These are phyloP conservation scores for Graphium colonna DNA, from an alignment of 2,888 invertebrate genomes.

Conservation along the genomic window DNA sequence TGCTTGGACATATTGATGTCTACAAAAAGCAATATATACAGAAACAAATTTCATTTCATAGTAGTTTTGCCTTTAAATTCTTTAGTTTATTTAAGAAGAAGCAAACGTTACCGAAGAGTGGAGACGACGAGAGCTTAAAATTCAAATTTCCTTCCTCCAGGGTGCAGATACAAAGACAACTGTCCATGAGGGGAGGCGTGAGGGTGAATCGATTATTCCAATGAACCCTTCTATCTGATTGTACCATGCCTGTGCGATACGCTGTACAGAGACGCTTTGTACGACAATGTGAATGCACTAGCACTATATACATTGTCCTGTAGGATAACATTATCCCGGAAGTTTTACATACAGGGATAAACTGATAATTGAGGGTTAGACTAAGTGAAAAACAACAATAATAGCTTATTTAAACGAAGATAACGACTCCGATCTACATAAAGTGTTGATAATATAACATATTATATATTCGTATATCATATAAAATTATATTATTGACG, in stretches of 20 bases:
- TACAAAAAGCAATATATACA: no score
- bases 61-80: no score
- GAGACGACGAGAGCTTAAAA: background rate
- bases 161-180: constrained; percentile 34
- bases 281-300: constrained; percentile 10
- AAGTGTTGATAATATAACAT: no score
- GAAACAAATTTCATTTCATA: no score
- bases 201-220: constrained; percentile 58
- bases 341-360: background rate
- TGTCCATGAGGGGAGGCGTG: constrained; percentile 51
- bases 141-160: constrained; percentile 31
- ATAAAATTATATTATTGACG: no score
- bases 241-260: constrained; percentile 34
- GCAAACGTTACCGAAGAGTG: background rate
- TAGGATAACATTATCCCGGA: background rate
- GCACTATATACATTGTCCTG: background rate
- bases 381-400: no score
- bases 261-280: constrained; percentile 21
- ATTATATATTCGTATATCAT: no score
- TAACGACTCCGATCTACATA: no score
- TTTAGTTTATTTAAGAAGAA: background rate
- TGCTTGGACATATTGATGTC: no score
- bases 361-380: no score
- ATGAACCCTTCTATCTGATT: constrained; percentile 56
- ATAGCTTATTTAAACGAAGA: no score